Base-by-base conservation (phyloP, 2,797 vertebrate genomes). In the Microcaecilia unicolor region DNA sequence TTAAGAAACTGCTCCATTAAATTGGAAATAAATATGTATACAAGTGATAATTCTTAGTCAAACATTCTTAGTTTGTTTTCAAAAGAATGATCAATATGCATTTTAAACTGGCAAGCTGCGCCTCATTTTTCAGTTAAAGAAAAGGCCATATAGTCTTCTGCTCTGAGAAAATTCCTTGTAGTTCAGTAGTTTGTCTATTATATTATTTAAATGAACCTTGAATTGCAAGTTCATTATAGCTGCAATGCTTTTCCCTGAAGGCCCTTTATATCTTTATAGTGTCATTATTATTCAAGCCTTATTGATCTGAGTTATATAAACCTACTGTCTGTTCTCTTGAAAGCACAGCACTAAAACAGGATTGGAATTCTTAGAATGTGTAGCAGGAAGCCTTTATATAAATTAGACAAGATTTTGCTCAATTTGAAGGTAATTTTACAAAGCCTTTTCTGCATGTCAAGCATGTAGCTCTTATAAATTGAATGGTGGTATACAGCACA, bases 1-100 rank as follows among this genome's bases (percentile, higher is more conserved):
- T 60, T 37, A 50, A n/a, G 6, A 2, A 48, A 37, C 65, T 40
- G 41, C 21, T 53, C 66, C 5, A 49, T 56, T 63, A 51, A 52
- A 44, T 55, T 43, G 26, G 42, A 71, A 62, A 62, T 51, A 50
- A 35, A 24, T 36, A 20, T 36, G 21, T 41, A 33, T 34, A 25
- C 31, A 47, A 64, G 51, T 34, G 39, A 39, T 46, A 17, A 63
- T 31, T 68, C 38, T 55, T 51, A 25, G 29, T 56, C 38, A 51
- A 48, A 30, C 10, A 24, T 37, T 20, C 49, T 50, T 0, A 9
- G 28, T n/a, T 34, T 50, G 20, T 44, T 64, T 70, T 53, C 22
- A 11, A 35, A 47, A 38, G 27, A 69, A 55, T 34, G 10, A 34
- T 30, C 43, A 49, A 34, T 22, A 26, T 37, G 41, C 22, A 12